Evolutionary conservation across 53 echinoderm and acorn worm species (phyloP).

Genomic region (Echinometra lucunter): DNA sequence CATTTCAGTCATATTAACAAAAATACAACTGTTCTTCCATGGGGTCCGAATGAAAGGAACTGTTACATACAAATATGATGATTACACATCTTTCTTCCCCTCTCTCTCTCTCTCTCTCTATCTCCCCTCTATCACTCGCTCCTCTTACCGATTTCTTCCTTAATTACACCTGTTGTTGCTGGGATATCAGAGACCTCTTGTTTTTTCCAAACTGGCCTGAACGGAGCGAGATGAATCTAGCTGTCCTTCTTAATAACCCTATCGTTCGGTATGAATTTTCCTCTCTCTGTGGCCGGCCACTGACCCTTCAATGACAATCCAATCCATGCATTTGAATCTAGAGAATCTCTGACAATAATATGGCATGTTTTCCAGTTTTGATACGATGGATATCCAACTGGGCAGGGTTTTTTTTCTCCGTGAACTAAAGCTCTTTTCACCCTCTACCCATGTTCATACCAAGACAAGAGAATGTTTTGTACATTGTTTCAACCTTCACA

Average conservation of each 20-base stretch:
- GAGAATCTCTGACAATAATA: constrained; percentile 19
- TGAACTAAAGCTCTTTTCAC: background rate
- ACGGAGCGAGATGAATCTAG: constrained; percentile 44
- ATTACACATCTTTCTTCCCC: background rate
- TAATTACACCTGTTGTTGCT: constrained; percentile 15
- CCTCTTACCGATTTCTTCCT: background rate
- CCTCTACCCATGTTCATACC: background rate
- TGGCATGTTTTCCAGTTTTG: constrained; percentile 2
- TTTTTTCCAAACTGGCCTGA: constrained; percentile 3
- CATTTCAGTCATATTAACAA: too few species aligned
- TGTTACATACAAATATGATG: too few species aligned
- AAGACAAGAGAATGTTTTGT: background rate
- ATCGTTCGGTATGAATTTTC: constrained; percentile 39
- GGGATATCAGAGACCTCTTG: background rate
- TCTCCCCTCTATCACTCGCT: background rate
- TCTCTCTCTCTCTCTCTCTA: background rate
- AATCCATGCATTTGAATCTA: background rate
- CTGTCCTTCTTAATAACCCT: constrained; percentile 42
- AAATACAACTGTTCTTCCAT: too few species aligned
- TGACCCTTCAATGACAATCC: constrained; percentile 52
- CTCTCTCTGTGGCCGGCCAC: constrained; percentile 13
- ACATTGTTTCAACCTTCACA: too few species aligned
- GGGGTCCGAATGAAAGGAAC: too few species aligned
- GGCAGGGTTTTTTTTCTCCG: background rate
- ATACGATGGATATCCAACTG: background rate